Conservation (phyloP, 2,797 vertebrate species). For the Agapornis canus region DNA sequence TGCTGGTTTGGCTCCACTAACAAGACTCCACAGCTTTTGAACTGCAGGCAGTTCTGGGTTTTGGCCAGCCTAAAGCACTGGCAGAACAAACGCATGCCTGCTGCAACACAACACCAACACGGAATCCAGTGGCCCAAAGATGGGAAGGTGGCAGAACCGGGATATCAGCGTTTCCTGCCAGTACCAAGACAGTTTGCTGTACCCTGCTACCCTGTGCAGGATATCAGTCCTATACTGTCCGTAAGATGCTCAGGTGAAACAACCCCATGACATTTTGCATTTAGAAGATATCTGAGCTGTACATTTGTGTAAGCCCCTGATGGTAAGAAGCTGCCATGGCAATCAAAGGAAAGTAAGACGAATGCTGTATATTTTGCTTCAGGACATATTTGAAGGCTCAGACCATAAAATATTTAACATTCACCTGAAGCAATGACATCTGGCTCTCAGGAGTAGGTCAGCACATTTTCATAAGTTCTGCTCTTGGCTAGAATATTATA, state of each 20-base stretch:
- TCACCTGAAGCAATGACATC: constrained; percentile 61
- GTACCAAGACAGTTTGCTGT: neutral
- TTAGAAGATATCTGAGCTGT: neutral
- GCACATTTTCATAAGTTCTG: constrained; percentile 60
- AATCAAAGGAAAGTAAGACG: constrained; percentile 33
- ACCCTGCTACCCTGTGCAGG: neutral
- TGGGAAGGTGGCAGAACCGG: neutral
- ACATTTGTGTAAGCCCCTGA: neutral
- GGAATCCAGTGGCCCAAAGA: neutral
- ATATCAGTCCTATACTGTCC: neutral
- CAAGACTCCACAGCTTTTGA: neutral
- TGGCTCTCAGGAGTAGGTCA: constrained; percentile 64
- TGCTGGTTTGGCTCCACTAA: neutral
- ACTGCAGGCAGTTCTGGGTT: neutral
- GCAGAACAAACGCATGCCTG: neutral
- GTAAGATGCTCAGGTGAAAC: neutral
- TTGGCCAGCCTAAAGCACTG: neutral
- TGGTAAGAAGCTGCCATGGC: constrained; percentile 30
- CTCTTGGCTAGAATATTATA: constrained; percentile 49
- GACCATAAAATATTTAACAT: constrained; percentile 61
- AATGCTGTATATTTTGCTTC: constrained; percentile 29
- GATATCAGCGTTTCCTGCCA: neutral
- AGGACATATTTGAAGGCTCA: constrained; percentile 39
- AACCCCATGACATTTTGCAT: neutral
- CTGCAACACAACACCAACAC: neutral